Conservation (phyloP, 35 echinoderm and acorn worm genomes). For the Ophiothrix spiculata region DNA sequence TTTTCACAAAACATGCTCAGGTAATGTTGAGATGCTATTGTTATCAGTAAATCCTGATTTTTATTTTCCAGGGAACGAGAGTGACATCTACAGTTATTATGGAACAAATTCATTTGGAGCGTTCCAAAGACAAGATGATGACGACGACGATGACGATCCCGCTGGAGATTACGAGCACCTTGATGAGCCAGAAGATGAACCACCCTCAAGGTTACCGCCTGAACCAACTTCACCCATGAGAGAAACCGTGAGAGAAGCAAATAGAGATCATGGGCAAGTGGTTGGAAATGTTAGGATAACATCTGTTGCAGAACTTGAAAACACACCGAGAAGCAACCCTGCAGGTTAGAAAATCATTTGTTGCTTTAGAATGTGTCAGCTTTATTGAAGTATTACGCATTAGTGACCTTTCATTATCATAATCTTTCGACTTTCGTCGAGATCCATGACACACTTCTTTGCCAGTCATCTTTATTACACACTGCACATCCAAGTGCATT, state of each 20-base stretch:
- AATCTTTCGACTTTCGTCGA: too few species aligned
- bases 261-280: background rate
- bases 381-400: too few species aligned
- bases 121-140: background rate
- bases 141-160: background rate
- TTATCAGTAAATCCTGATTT: too few species aligned
- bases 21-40: too few species aligned
- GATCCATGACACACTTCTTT: too few species aligned
- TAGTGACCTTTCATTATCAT: too few species aligned
- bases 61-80: background rate
- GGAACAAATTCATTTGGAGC: background rate
- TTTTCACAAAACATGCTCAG: too few species aligned
- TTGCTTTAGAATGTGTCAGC: too few species aligned
- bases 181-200: background rate
- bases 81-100: background rate
- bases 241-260: background rate
- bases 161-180: background rate
- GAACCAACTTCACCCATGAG: background rate
- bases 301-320: background rate
- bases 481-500: too few species aligned
- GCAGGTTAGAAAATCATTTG: background rate
- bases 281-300: background rate
- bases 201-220: background rate
- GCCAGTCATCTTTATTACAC: too few species aligned
- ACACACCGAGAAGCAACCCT: background rate